Evolutionary conservation across 2,113 vertebrate species (phyloP).

Genomic region (Probosciger aterrimus): DNA sequence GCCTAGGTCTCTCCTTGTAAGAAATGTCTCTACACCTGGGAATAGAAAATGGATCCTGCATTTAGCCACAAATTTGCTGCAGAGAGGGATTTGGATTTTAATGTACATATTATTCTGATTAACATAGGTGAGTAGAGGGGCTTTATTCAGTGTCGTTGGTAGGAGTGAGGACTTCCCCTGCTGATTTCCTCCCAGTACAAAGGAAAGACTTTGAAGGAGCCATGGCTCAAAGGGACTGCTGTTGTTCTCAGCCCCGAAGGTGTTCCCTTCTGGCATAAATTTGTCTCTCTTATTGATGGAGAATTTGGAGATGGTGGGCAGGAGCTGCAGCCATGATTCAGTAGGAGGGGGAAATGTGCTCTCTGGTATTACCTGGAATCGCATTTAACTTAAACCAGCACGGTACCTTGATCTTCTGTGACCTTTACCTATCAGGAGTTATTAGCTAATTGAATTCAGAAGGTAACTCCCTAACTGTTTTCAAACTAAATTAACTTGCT

Average conservation of each 20-base stretch:
- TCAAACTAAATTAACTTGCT: constrained; percentile 68
- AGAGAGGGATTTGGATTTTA: not conserved
- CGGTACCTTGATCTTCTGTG: not conserved
- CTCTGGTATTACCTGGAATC: constrained; percentile 4
- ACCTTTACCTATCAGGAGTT: constrained; percentile 46
- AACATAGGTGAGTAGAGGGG: not conserved
- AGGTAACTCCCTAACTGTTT: constrained; percentile 58
- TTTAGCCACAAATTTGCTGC: not conserved
- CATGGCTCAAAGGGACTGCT: not conserved
- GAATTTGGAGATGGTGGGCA: not conserved
- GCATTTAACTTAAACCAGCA: constrained; percentile 27
- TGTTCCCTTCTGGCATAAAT: not conserved
- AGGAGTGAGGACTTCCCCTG: not conserved
- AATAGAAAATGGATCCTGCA: not conserved
- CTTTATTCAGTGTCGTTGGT: not conserved
- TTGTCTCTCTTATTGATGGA: not conserved
- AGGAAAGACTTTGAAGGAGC: not conserved
- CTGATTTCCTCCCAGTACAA: not conserved
- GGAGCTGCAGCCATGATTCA: not conserved
- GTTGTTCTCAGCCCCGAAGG: not conserved
- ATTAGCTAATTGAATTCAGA: constrained; percentile 64
- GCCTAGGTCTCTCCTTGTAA: not conserved
- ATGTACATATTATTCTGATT: not conserved
- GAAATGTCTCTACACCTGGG: not conserved
- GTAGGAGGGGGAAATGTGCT: not conserved